A percentile compares a stretch with the other conserved stretches of the same genome.
Evolutionary conservation across 2,797 vertebrate genomes (phyloP).

Genomic region (Columba guinea): DNA sequence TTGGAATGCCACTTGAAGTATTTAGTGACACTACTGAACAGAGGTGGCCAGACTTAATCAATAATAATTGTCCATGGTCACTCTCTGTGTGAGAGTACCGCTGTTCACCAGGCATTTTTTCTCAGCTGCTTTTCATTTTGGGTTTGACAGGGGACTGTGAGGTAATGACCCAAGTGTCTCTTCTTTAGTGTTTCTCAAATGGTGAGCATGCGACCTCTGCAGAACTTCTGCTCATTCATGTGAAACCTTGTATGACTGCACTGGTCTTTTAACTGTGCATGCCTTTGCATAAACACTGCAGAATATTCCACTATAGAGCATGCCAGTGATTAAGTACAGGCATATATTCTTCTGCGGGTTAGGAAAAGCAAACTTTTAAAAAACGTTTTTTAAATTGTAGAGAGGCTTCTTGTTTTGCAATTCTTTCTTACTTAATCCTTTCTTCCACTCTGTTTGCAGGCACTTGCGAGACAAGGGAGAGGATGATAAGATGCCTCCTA

Average conservation of each 20-base stretch:
- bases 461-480: constrained; percentile 94
- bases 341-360: not conserved
- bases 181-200: not conserved
- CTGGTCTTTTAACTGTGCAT: not conserved
- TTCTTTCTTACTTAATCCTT: not conserved
- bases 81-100: not conserved
- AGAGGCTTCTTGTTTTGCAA: not conserved
- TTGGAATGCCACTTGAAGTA: not conserved
- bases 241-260: not conserved
- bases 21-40: not conserved
- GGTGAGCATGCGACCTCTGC: not conserved
- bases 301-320: not conserved
- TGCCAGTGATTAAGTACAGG: not conserved
- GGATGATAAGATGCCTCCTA: constrained; percentile 98
- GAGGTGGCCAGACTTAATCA: not conserved
- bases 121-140: not conserved
- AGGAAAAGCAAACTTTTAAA: not conserved
- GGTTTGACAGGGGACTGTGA: not conserved
- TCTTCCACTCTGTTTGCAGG: constrained; percentile 57
- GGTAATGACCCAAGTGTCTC: not conserved
- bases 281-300: not conserved
- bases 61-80: not conserved
- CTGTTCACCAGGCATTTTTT: not conserved
- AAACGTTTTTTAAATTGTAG: not conserved
- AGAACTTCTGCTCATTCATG: not conserved